Evolutionary conservation across 2,888 invertebrate genomes (phyloP).

Genomic region (Cantharis lateralis): DNA sequence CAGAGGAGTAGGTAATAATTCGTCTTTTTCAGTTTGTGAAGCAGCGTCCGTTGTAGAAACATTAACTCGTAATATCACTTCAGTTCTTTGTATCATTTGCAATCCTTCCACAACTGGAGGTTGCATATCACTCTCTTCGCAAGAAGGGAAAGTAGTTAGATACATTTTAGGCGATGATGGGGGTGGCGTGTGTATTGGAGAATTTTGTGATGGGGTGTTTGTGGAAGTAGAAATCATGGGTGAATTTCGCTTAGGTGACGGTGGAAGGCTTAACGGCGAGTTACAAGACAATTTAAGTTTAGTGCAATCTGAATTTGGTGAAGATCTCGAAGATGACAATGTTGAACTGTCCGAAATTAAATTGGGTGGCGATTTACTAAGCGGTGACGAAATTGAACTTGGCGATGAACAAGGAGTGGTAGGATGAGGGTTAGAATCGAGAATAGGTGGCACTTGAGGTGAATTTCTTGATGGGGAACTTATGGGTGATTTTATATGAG

Average conservation of each 20-base stretch:
- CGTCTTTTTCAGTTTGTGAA: slow-evolving; percentile 55
- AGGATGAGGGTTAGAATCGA: slow-evolving; percentile 1
- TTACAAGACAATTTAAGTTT: not conserved
- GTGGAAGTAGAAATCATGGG: slow-evolving; percentile 46
- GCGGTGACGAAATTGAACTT: slow-evolving; percentile 7
- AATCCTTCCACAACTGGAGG: slow-evolving; percentile 57
- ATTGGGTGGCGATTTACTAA: slow-evolving; percentile 9
- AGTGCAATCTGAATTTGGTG: slow-evolving; percentile 4
- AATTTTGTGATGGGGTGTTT: slow-evolving; percentile 38
- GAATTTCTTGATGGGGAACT: slow-evolving; percentile 19
- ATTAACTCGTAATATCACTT: slow-evolving; percentile 66
- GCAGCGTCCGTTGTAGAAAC: slow-evolving; percentile 65
- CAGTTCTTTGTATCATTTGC: slow-evolving; percentile 66
- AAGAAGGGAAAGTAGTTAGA: slow-evolving; percentile 47
- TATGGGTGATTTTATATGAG: slow-evolving; percentile 24
- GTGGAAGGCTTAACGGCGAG: slow-evolving; percentile 32
- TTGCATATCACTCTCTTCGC: slow-evolving; percentile 50
- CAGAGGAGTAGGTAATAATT: slow-evolving; percentile 54
- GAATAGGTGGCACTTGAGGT: slow-evolving; percentile 17
- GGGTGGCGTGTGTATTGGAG: slow-evolving; percentile 37
- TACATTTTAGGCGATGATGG: slow-evolving; percentile 36
- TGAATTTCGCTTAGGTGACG: slow-evolving; percentile 43
- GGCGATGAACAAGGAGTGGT: slow-evolving; percentile 12
- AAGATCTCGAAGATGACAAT: not conserved
- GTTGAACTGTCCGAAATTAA: not conserved